Evolutionary conservation across 2,113 vertebrate species (phyloP), one percentile per base, ranked within the genome.

Genomic region (Melanocharis versteri): DNA sequence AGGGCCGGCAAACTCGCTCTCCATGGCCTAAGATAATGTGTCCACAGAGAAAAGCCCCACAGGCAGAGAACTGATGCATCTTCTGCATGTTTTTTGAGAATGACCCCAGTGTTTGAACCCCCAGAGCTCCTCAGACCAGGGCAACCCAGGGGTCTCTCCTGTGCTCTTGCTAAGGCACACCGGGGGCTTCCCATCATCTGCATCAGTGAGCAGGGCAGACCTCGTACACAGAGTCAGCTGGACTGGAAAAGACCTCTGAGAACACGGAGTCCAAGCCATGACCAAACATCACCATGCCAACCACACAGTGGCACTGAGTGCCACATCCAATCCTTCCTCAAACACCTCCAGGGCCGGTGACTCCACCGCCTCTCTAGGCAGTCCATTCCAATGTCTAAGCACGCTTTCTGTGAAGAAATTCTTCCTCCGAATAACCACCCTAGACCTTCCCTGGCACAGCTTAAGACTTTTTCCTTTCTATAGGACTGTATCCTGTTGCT

Each of bases 21-120:
- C 16, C 0, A 0, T 3, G 9, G 13, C 65, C 42, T 28, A 3
- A 16, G 28, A 13, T 2, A 39, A 53, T 13, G 1, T 1, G 16
- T 48, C 19, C n/a, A 1, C 5, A 15, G 0, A 20, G 42, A 47
- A 51, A 26, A 31, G 31, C 2, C 22, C 18, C 58, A 4, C 0
- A 3, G 11, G 16, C 30, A 17, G 7, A 56, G 53, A 53, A 56
- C 21, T 0, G 7, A 47, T 3, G 22, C 9, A 5, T 7, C 37
- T 24, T 23, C 44, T 14, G 48, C 30, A 7, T 7, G 16, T 11
- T 39, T 17, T 40, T 4, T 10, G 24, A 44, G 53, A 31, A 23
- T 11, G 6, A 33, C 2, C 6, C 3, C 4, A 2, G 2, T 16
- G 50, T 15, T 80, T 56, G 16, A 62, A 42, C 6, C 3, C 44